Conservation (phyloP, 1,140 invertebrate genomes). For the Lordiphosa clarofinis region DNA sequence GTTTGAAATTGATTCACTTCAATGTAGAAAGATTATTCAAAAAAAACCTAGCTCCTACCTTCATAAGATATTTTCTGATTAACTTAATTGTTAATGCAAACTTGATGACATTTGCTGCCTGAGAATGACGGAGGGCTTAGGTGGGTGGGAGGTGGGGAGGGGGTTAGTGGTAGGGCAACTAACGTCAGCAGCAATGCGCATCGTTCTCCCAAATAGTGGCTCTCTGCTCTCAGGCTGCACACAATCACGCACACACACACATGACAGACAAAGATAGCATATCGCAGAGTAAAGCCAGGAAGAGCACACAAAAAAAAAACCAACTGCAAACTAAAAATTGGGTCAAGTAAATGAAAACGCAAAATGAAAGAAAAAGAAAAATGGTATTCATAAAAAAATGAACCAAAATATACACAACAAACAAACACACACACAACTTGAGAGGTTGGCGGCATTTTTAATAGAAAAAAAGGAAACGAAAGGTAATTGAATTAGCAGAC, state of each 20-base stretch:
- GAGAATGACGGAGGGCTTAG: neutral
- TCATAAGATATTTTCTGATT: constrained; percentile 8
- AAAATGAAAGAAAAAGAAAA: constrained; percentile 46
- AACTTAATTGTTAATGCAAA: constrained; percentile 13
- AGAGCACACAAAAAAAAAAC: constrained; percentile 13
- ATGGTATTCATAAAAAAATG: constrained; percentile 42
- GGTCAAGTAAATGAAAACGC: constrained; percentile 41
- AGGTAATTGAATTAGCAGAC: constrained; percentile 70
- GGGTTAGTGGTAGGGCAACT: neutral
- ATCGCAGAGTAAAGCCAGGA: constrained; percentile 5
- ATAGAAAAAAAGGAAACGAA: constrained; percentile 42
- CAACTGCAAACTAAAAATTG: constrained; percentile 40
- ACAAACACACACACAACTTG: constrained; percentile 9
- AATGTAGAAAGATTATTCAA: no score
- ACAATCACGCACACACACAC: neutral
- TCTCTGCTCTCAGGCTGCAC: constrained; percentile 40
- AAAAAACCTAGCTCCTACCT: neutral
- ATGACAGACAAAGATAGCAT: constrained; percentile 6
- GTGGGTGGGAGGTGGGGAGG: neutral
- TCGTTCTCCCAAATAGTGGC: constrained; percentile 9
- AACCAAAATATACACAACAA: constrained; percentile 24
- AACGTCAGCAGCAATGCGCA: constrained; percentile 16
- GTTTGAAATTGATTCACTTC: no score
- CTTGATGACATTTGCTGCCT: constrained; percentile 9
- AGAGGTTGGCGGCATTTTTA: constrained; percentile 46